Conservation (phyloP, 2,888 invertebrate species). For the Eurytoma adleriae region DNA sequence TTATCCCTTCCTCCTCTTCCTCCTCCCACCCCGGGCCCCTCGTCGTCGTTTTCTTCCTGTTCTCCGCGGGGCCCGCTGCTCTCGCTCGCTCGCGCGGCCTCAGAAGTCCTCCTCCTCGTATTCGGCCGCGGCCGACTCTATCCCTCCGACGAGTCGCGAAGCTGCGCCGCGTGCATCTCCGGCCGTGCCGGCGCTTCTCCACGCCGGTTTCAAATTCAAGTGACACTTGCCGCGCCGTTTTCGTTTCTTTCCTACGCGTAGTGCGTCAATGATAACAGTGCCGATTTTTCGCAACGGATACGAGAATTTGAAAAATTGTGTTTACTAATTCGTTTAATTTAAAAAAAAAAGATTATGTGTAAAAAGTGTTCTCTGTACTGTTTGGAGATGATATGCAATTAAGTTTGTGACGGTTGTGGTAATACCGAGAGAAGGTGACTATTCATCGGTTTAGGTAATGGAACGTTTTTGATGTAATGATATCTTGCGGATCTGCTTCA, state of each 20-base stretch:
- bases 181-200: not conserved
- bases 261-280: too few species aligned
- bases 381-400: too few species aligned
- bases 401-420: too few species aligned
- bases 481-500: too few species aligned
- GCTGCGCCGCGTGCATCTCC: not conserved
- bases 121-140: conserved; percentile 19
- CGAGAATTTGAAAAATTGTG: too few species aligned
- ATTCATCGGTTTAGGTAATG: too few species aligned
- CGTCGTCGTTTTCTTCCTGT: conserved; percentile 3
- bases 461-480: too few species aligned
- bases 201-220: not conserved
- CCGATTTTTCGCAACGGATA: too few species aligned
- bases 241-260: not conserved
- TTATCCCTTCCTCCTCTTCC: conserved; percentile 33
- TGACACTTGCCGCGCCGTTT: not conserved
- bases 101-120: not conserved
- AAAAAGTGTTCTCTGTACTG: too few species aligned
- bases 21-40: not conserved
- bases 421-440: too few species aligned
- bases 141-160: conserved; percentile 2
- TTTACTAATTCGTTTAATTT: too few species aligned
- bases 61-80: not conserved
- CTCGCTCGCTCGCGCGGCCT: not conserved
- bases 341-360: not conserved